These are phyloP conservation scores for Loriculus beryllinus DNA, from an alignment of 2,797 vertebrate species.

Conservation along the genomic window DNA sequence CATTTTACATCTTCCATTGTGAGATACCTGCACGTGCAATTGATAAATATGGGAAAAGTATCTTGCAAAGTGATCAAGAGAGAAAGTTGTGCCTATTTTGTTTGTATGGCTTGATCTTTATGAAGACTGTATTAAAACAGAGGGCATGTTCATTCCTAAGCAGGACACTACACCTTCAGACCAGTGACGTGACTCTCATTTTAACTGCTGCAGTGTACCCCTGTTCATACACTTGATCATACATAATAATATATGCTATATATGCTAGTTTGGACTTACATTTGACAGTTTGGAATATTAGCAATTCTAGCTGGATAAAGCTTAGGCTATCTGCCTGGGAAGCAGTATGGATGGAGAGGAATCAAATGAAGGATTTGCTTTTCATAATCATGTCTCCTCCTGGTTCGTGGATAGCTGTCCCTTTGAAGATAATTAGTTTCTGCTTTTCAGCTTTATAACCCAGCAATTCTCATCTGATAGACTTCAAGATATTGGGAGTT, in stretches of 20 bases:
- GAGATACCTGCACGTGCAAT: not conserved
- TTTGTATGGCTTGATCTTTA: not conserved
- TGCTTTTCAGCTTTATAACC: not conserved
- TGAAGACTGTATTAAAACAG: not conserved
- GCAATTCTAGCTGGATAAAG: not conserved
- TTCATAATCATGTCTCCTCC: not conserved
- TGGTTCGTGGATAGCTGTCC: not conserved
- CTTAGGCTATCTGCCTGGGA: not conserved
- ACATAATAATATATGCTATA: not conserved
- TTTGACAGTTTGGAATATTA: not conserved
- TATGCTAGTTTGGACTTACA: not conserved
- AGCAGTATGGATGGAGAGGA: not conserved
- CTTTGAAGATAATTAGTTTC: slow-evolving; percentile 36
- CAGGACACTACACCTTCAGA: not conserved
- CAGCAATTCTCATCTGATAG: not conserved
- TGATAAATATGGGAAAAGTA: not conserved
- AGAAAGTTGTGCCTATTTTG: not conserved
- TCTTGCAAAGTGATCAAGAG: not conserved
- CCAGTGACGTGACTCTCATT: not conserved
- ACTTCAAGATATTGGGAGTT: not conserved
- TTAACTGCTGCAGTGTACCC: fast-evolving
- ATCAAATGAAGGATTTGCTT: slow-evolving; percentile 7
- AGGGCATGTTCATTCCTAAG: not conserved
- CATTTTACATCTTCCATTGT: fast-evolving
- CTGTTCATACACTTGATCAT: not conserved